Conservation (phyloP, 2,888 invertebrate species). For the Acronicta alni region DNA sequence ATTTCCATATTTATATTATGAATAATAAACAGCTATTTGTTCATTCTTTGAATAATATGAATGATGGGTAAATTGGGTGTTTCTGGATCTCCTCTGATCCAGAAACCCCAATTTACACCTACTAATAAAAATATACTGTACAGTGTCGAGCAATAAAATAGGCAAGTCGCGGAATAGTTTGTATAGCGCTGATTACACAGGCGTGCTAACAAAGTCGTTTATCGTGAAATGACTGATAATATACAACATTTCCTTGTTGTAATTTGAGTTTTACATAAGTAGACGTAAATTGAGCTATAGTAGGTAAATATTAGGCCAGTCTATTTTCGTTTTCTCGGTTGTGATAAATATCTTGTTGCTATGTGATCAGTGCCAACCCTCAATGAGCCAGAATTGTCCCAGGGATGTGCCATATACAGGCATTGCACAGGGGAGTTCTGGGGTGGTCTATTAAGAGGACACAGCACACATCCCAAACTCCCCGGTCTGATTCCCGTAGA, state of each 20-base stretch:
- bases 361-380: background rate
- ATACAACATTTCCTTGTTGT: slow-evolving; percentile 43
- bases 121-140: slow-evolving; percentile 35
- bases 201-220: slow-evolving; percentile 28
- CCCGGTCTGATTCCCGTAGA: too few species aligned
- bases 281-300: slow-evolving; percentile 17
- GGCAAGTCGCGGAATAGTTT: slow-evolving; percentile 33
- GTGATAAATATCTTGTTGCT: background rate
- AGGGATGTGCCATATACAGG: too few species aligned
- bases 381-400: too few species aligned
- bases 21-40: too few species aligned
- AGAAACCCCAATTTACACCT: too few species aligned
- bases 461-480: too few species aligned
- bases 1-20: too few species aligned
- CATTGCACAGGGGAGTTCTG: too few species aligned
- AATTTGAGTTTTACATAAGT: slow-evolving; percentile 10
- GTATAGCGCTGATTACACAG: slow-evolving; percentile 44
- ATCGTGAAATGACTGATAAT: slow-evolving; percentile 40
- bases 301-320: slow-evolving; percentile 24
- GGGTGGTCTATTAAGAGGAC: too few species aligned
- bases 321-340: background rate
- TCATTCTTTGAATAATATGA: too few species aligned
- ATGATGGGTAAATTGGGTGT: too few species aligned
- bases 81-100: too few species aligned
- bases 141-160: slow-evolving; percentile 48